Conservation (phyloP, 2,888 invertebrate species). For the Volucella zonaria region DNA sequence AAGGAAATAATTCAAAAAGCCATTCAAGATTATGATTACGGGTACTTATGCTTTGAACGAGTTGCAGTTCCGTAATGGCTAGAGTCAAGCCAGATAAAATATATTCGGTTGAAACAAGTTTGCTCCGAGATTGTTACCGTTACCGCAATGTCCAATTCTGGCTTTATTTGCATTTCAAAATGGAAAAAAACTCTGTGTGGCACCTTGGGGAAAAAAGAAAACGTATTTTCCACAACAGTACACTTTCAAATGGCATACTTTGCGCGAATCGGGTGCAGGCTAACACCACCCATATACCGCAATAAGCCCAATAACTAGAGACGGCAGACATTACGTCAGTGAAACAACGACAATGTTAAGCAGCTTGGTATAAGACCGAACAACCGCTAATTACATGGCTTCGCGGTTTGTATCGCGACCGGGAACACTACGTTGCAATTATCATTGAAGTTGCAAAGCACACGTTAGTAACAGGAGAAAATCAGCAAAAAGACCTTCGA, state of each 20-base stretch:
- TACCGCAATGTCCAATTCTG: neutral
- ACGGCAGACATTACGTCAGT: too few relatives aligned
- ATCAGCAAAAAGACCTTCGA: neutral
- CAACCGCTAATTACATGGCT: conserved; percentile 23
- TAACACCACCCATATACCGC: conserved; percentile 1
- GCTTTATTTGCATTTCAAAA: conserved; percentile 12
- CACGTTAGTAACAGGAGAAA: conserved; percentile 1
- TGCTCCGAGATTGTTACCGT: neutral
- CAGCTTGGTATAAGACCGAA: conserved; percentile 28
- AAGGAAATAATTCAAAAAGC: conserved; percentile 23
- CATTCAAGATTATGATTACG: conserved; percentile 37
- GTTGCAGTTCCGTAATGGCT: conserved; percentile 24
- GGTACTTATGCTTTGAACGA: neutral
- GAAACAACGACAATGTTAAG: conserved; percentile 1
- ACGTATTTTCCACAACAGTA: conserved; percentile 28
- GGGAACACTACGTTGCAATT: neutral
- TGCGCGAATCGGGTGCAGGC: conserved; percentile 16
- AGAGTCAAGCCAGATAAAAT: conserved; percentile 1
- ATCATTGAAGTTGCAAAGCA: conserved; percentile 16
- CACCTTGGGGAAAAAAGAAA: conserved; percentile 19
- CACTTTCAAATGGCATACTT: conserved; percentile 18
- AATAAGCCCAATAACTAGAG: neutral
- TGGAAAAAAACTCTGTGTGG: conserved; percentile 4
- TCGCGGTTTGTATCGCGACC: neutral
- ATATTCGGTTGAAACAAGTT: neutral